These are phyloP conservation scores for Odontothrips loti DNA, from an alignment of 2,888 invertebrate species.

Conservation along the genomic window DNA sequence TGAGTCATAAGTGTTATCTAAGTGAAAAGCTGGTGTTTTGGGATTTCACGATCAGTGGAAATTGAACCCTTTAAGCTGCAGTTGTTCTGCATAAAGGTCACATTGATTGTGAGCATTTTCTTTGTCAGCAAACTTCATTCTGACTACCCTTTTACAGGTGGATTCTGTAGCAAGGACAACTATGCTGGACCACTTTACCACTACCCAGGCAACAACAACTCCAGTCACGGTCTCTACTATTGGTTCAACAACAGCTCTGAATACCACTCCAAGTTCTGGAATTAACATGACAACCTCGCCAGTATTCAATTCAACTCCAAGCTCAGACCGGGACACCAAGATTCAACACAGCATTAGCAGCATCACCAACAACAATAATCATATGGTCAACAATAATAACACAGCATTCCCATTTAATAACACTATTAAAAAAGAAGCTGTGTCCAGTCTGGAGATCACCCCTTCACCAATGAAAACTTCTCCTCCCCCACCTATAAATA, in stretches of 20 bases:
- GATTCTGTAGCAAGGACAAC: neutral
- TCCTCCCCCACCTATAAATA: neutral
- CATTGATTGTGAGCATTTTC: conserved; percentile 32
- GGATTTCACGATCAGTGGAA: too few relatives aligned
- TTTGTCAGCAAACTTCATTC: neutral
- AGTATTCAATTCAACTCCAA: neutral
- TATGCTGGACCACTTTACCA: neutral
- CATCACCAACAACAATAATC: conserved; percentile 12
- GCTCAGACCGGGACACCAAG: neutral
- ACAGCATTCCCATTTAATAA: neutral
- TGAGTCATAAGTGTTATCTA: neutral
- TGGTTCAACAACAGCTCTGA: neutral
- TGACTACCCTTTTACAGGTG: neutral
- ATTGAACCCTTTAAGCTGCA: too few relatives aligned
- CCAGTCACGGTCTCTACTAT: neutral
- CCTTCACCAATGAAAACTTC: neutral
- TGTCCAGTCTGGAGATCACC: neutral
- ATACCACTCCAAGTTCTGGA: neutral
- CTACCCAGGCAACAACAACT: neutral
- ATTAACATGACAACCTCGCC: neutral
- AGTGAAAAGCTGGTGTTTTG: conserved; percentile 12
- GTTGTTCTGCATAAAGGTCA: conserved; percentile 27
- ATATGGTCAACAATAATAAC: conserved; percentile 14
- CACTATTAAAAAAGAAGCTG: neutral
- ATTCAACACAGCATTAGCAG: conserved; percentile 17